A percentile compares a stretch with the other conserved stretches of the same genome.
phyloP scores from a whole-genome alignment of 2,797 vertebrate genomes.

The Glyptemys insculpta region DNA sequence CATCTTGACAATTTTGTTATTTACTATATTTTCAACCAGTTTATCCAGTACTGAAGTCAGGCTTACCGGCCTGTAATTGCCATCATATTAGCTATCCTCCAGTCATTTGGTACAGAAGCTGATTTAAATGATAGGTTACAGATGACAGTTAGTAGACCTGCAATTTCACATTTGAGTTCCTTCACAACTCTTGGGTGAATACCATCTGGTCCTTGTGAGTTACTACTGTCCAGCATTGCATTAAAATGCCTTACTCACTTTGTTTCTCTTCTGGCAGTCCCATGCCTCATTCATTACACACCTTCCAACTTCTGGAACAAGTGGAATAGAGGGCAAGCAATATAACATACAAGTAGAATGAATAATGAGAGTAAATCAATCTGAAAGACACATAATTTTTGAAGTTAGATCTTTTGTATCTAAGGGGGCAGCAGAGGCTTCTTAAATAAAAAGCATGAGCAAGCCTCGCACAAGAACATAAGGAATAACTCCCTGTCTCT shows the following conservation, averaged over 20 bases:
- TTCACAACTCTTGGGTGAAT: no score
- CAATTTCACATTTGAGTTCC: no score
- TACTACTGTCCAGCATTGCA: not conserved
- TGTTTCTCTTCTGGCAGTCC: not conserved
- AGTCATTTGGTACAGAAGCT: no score
- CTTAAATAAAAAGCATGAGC: not conserved
- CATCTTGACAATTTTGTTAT: no score
- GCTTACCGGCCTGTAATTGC: no score
- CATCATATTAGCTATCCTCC: no score
- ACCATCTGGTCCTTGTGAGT: no score
- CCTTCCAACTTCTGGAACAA: not conserved
- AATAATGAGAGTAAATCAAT: not conserved
- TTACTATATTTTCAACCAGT: no score
- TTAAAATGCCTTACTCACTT: not conserved
- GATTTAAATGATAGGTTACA: no score
- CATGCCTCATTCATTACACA: not conserved
- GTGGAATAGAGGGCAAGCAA: not conserved
- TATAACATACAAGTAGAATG: not conserved
- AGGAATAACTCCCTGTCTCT: not conserved
- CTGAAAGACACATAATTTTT: not conserved
- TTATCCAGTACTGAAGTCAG: no score
- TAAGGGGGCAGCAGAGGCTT: not conserved
- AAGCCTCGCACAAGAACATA: not conserved
- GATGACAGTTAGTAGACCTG: no score
- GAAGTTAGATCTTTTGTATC: not conserved